Evolutionary conservation across 2,888 invertebrate genomes (phyloP), one percentile per base, ranked within the genome.

Genomic region (Drosophila koepferae): DNA sequence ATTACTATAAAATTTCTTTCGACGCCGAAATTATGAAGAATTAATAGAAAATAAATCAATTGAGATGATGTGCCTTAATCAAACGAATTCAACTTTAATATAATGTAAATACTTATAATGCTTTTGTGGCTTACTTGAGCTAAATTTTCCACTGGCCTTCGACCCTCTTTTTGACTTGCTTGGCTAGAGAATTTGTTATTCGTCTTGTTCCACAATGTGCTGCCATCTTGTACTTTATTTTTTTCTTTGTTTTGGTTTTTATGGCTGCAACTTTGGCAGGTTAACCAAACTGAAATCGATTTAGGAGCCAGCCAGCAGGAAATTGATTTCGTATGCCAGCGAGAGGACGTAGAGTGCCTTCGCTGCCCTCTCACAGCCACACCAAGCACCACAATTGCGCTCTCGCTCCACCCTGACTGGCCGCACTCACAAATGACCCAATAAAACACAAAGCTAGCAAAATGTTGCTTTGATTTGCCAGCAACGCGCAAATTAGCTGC

Each of bases 261-360:
- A 74, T 77, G 62, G 67, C 79, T 78, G 74, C 67, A 78, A 81
- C 72, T 88, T 88, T 84, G 77, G 82, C 90, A 89, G 89, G 90
- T 89, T 86, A 86, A 86, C 86, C 89, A 89, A 86, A 89, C 88
- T 89, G 76, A 87, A 86, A 86, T 89, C 90, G 89, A 89, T 86
- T 86, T 80, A 81, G 81, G 68, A 79, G 68, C 51, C 66, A 72
- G 61, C 75, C 68, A 62, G 69, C 80, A 74, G 72, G 89, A 88
- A 84, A 84, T 84, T 84, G 83, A 84, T 84, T 86, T 84, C 80
- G 87, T 86, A 88, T 83, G 78, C 72, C 81, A 60, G 59, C 75
- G 63, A 63, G 56, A 36, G 56, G 7, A 16, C 44, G 20, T 23
- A 14, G 41, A 36, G 38, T 20, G 20, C 36, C 36, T 14, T 36